These are phyloP conservation scores for Eulacestoma nigropectus DNA, from an alignment of 2,113 vertebrate genomes.

Conservation along the genomic window DNA sequence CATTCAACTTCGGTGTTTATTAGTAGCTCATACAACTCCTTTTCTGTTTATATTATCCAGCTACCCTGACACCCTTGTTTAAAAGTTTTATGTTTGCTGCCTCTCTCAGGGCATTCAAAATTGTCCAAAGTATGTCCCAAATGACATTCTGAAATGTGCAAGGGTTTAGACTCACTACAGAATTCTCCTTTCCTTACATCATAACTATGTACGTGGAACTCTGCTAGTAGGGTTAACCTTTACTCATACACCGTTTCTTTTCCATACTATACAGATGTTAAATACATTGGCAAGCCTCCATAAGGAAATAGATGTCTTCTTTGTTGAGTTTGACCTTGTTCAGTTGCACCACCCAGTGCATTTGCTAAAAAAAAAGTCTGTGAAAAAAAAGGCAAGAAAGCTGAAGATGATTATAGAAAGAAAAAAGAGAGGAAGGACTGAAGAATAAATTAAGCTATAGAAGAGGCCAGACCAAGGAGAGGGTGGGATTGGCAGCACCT, in stretches of 20 bases:
- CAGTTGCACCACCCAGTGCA: background rate
- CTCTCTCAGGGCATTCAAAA: background rate
- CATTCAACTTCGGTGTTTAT: background rate
- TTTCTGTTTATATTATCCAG: background rate
- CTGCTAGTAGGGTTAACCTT: background rate
- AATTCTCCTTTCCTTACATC: background rate
- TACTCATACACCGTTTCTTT: background rate
- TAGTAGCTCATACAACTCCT: background rate
- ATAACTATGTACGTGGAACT: background rate
- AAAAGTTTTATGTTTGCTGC: background rate
- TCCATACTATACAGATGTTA: background rate
- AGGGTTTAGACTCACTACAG: background rate
- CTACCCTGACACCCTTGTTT: background rate
- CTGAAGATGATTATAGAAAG: background rate
- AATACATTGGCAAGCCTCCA: background rate
- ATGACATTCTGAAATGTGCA: background rate
- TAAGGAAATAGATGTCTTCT: background rate
- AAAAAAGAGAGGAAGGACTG: background rate
- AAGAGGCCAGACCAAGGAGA: background rate
- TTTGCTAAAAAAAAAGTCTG: background rate
- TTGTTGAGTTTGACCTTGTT: background rate
- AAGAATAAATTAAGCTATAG: background rate
- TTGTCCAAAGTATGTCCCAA: background rate
- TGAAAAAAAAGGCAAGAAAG: background rate
- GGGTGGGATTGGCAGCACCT: background rate